Evolutionary conservation across 1,140 invertebrate species (phyloP).

Genomic region (Lepeophtheirus salmonis): DNA sequence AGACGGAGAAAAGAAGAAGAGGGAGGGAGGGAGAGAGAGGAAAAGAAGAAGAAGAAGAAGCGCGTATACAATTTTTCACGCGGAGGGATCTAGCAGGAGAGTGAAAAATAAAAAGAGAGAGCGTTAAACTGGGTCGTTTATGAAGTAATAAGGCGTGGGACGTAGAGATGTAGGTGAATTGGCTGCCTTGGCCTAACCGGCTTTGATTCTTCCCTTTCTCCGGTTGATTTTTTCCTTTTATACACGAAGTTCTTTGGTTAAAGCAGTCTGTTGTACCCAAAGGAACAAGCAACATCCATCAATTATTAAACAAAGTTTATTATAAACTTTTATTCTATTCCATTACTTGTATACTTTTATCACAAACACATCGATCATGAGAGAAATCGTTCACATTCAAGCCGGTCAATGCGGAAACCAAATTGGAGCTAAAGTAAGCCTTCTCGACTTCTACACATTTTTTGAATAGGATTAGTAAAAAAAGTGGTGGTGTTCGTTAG

Average conservation of each 20-base stretch:
- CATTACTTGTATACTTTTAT: neutral
- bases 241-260: neutral
- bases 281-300: constrained; percentile 3
- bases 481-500: no score
- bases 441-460: no score
- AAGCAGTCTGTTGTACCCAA: neutral
- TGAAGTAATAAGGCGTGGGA: neutral
- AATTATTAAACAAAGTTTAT: neutral
- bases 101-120: no score
- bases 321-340: neutral
- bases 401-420: constrained; percentile 20
- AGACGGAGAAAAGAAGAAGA: no score
- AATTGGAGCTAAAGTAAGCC: constrained; percentile 12
- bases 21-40: no score
- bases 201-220: neutral
- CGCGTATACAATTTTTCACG: no score
- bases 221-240: neutral
- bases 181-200: neutral
- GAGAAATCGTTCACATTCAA: constrained; percentile 20
- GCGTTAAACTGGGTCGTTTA: no score
- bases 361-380: neutral
- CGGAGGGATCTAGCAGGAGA: no score
- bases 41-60: no score
- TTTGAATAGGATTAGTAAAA: no score
- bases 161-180: neutral